phyloP scores from a whole-genome alignment of 1,140 invertebrate genomes.

The Meloidogyne floridensis region DNA sequence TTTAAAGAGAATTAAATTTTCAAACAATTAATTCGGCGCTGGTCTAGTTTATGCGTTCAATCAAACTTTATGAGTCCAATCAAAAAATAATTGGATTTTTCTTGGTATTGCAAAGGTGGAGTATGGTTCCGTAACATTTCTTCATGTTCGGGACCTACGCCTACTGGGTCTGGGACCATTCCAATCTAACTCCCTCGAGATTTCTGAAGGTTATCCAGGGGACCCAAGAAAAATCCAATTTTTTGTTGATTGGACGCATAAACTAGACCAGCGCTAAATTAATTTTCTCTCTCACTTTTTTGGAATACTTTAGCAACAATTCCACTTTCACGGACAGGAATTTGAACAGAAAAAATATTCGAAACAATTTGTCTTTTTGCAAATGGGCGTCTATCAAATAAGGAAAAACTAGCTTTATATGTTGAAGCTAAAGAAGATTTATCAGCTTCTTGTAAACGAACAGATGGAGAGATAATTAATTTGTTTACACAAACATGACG shows the following conservation, averaged over 20 bases:
- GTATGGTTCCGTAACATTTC: too few relatives aligned
- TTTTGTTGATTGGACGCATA: too few relatives aligned
- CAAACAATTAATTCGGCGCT: too few relatives aligned
- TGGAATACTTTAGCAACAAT: not conserved
- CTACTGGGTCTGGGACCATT: too few relatives aligned
- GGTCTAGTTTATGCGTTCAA: too few relatives aligned
- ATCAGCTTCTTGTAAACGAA: not conserved
- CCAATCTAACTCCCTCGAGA: too few relatives aligned
- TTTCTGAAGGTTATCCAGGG: too few relatives aligned
- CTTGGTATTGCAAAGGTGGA: too few relatives aligned
- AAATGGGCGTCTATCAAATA: slow-evolving; percentile 36
- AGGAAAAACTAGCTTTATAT: slow-evolving; percentile 17
- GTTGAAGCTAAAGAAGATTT: not conserved
- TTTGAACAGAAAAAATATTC: slow-evolving; percentile 27
- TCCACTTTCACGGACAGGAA: slow-evolving; percentile 19
- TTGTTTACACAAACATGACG: slow-evolving; percentile 25
- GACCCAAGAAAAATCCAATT: too few relatives aligned
- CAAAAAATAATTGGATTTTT: not conserved
- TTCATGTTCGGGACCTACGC: too few relatives aligned
- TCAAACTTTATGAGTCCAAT: not conserved
- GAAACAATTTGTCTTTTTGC: slow-evolving; percentile 36
- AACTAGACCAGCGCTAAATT: too few relatives aligned
- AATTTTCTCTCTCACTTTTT: not conserved
- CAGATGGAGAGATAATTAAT: slow-evolving; percentile 17
- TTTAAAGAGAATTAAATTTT: not conserved